phyloP scores from a whole-genome alignment of 2,113 vertebrate genomes.

The Silurus meridionalis region DNA sequence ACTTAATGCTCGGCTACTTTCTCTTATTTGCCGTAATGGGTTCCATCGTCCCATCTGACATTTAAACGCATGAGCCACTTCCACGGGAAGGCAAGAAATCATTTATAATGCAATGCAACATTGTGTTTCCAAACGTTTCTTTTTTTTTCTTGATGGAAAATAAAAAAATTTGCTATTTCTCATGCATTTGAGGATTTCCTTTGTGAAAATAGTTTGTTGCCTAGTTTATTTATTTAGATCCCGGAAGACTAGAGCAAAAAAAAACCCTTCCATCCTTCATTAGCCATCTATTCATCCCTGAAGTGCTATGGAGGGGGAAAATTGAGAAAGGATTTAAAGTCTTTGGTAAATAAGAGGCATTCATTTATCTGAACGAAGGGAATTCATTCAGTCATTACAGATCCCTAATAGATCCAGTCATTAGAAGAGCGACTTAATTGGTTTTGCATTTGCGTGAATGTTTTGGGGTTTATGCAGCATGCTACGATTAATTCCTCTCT shows the following conservation, averaged over 20 bases:
- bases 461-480: slow-evolving; percentile 15
- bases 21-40: slow-evolving; percentile 36
- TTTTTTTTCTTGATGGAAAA: neutral
- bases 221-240: slow-evolving; percentile 24
- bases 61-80: slow-evolving; percentile 24
- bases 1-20: slow-evolving; percentile 24
- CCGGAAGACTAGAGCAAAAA: slow-evolving; percentile 23
- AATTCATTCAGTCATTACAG: slow-evolving; percentile 39
- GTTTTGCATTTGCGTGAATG: slow-evolving; percentile 22
- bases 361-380: slow-evolving; percentile 35
- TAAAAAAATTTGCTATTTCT: neutral
- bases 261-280: slow-evolving; percentile 18
- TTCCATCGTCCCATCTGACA: slow-evolving; percentile 1
- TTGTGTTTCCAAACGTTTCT: neutral
- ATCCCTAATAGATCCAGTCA: slow-evolving; percentile 23
- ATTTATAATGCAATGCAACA: slow-evolving; percentile 18
- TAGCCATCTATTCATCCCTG: slow-evolving; percentile 39
- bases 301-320: neutral
- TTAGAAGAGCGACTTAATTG: slow-evolving; percentile 31
- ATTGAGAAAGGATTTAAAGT: slow-evolving; percentile 1
- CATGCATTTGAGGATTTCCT: neutral
- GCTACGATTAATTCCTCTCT: slow-evolving; percentile 25
- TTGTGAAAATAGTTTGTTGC: slow-evolving; percentile 11
- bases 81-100: neutral
- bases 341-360: slow-evolving; percentile 36